Percentiles rank a stretch among this genome's conserved stretches.
Conservation (phyloP, 2,113 vertebrate species). For the Triplophysa siluroides region DNA sequence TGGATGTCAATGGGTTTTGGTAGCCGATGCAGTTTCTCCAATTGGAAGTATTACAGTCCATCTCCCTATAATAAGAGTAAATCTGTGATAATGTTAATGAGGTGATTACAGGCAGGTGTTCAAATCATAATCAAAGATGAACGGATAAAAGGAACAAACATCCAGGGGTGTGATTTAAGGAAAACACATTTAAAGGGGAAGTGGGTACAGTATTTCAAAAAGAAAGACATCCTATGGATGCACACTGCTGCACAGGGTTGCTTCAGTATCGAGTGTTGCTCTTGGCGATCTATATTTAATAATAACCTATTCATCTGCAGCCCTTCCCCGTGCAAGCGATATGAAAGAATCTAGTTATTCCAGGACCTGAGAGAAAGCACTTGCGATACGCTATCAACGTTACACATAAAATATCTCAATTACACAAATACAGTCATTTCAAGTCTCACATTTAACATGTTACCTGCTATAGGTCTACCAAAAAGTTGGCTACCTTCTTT, state of each 20-base stretch:
- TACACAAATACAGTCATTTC: background rate
- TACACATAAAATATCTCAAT: constrained; percentile 4
- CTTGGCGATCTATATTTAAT: constrained; percentile 60
- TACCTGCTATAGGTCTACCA: background rate
- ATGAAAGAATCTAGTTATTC: constrained; percentile 59
- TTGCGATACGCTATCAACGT: background rate
- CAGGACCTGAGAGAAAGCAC: constrained; percentile 36
- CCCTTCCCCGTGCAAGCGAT: constrained; percentile 45
- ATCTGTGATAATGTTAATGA: too few species aligned
- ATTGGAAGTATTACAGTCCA: too few species aligned
- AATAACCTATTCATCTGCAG: constrained; percentile 61
- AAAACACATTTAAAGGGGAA: too few species aligned
- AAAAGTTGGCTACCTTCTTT: background rate
- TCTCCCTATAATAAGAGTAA: too few species aligned
- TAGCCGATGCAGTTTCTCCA: too few species aligned
- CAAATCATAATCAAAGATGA: too few species aligned
- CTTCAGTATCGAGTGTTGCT: constrained; percentile 43
- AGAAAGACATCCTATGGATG: background rate
- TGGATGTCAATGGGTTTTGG: too few species aligned
- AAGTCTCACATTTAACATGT: background rate
- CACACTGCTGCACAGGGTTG: constrained; percentile 9
- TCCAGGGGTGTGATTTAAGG: too few species aligned
- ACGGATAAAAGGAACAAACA: too few species aligned
- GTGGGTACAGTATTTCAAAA: too few species aligned
- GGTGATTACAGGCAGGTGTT: too few species aligned